A percentile compares a stretch with the other conserved stretches of the same genome.
Evolutionary conservation across 2,797 vertebrate genomes (phyloP).

Genomic region (Coluber constrictor): DNA sequence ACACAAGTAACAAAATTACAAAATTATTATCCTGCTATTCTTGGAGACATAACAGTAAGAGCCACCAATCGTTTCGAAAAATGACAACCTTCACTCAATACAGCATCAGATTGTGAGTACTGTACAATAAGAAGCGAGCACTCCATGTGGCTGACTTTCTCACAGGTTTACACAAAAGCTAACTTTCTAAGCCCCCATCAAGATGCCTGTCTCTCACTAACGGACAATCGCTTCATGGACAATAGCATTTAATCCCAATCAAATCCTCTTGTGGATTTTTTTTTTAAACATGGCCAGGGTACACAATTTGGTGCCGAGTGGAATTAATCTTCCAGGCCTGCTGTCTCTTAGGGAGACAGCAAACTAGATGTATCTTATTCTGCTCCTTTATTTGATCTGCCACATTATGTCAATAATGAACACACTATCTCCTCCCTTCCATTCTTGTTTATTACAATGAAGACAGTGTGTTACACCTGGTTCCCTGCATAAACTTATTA

Average conservation of each 20-base stretch:
- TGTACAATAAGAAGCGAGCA: neutral
- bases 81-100: neutral
- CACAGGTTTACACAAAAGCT: neutral
- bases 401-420: rapidly evolving
- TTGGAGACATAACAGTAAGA: neutral
- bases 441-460: neutral
- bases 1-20: too few relatives aligned
- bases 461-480: neutral
- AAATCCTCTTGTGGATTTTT: neutral
- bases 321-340: conserved; percentile 1
- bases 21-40: neutral
- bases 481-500: neutral
- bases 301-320: neutral
- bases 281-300: neutral
- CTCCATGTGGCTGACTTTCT: neutral
- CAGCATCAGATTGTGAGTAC: neutral
- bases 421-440: too few relatives aligned
- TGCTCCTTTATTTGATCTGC: neutral
- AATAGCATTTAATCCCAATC: conserved; percentile 14
- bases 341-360: neutral
- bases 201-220: neutral
- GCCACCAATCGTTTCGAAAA: neutral
- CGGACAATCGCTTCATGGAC: neutral
- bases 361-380: neutral
- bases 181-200: neutral